phyloP scores from a whole-genome alignment of 1,140 invertebrate genomes.

The Thaumatotibia leucotreta region DNA sequence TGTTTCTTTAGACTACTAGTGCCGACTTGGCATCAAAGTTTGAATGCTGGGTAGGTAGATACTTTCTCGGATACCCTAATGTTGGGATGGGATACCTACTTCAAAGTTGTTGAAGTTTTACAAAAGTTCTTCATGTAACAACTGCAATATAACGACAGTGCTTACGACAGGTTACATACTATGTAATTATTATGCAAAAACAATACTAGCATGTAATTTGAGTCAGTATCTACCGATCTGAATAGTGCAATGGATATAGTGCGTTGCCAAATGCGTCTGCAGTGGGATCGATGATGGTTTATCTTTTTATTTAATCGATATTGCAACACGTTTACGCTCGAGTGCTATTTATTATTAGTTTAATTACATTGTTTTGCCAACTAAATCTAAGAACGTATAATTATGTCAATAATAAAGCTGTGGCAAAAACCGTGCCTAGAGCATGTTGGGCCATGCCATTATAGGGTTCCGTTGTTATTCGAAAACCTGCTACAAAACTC shows the following conservation, averaged over 20 bases:
- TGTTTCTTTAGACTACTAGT: too few species aligned
- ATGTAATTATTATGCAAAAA: constrained; percentile 13
- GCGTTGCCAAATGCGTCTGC: background rate
- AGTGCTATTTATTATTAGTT: background rate
- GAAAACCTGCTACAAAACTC: too few species aligned
- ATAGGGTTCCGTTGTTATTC: too few species aligned
- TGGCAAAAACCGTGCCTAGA: too few species aligned
- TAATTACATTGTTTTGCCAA: background rate
- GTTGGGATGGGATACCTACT: background rate
- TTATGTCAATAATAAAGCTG: too few species aligned
- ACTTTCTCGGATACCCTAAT: background rate
- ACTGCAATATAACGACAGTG: background rate
- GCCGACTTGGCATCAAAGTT: too few species aligned
- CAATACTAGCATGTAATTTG: constrained; percentile 1
- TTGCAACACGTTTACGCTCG: background rate
- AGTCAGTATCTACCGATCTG: background rate
- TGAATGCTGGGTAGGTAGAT: too few species aligned
- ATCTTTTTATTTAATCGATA: background rate
- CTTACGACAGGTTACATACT: background rate
- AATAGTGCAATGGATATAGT: background rate
- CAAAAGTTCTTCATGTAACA: background rate
- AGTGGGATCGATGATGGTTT: background rate
- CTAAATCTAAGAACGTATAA: too few species aligned
- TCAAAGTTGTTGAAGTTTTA: background rate
- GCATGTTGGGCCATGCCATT: too few species aligned